Evolutionary conservation across 2,888 invertebrate species (phyloP), one percentile per base, ranked within the genome.

Genomic region (Drosophila testacea): DNA sequence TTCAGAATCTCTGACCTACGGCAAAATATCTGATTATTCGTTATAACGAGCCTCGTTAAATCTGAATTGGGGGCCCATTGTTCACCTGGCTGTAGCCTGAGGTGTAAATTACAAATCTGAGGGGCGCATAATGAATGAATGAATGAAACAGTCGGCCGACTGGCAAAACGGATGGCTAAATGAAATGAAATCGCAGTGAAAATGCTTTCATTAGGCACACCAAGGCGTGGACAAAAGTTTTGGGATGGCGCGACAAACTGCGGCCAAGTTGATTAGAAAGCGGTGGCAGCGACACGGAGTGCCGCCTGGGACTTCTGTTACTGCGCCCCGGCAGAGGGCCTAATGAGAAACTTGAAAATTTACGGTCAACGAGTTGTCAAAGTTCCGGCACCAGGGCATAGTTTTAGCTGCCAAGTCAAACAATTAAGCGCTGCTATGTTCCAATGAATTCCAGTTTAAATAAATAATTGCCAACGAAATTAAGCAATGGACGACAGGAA

Each of bases 81-180:
- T 83, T 71, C 75, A 63, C 44, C 71, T 63, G 65, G 63, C 66
- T 72, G 73, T 67, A 50, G 82, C 82, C 74, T 67, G 72, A 83
- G 87, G 89, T 82, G 84, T 88, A 80, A 84, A 89, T 89, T 87
- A 78, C 89, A 75, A 86, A 89, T 89, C 78, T 78, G 82, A 85
- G 69, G 69, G 59, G 69, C 68, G 86, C 86, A 88, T 83, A 86
- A 85, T 88, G 88, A 88, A 83, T 80, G 78, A 86, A 85, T 88
- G 88, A 88, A 83, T 80, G 78, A 76, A 79, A 62, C 60, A 30
- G 70, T 42, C 41, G 54, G 56, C 51, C 41, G 55, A 62, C 42
- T 50, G 60, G 63, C 50, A 69, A 71, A 88, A 63, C 75, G 83
- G 78, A 78, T 73, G 78, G 55, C 83, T 73, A 83, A 83, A 88